Evolutionary conservation across 2,797 vertebrate species (phyloP), one percentile per base, ranked within the genome.

Genomic region (Peromyscus eremicus): DNA sequence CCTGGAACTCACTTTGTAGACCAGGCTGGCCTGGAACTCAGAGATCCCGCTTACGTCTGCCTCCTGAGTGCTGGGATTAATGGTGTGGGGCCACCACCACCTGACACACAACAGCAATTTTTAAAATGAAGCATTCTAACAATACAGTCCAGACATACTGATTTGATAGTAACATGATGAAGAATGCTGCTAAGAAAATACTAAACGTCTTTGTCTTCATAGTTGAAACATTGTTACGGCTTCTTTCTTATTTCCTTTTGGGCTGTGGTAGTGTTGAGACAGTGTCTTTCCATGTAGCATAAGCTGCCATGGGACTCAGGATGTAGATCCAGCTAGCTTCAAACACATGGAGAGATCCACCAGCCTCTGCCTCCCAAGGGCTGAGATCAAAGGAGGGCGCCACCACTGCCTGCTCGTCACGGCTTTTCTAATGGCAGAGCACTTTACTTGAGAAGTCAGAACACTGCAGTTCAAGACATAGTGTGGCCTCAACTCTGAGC

Each of bases 61-160:
- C 57, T 83, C 37, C 7, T 0, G 0, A 62, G 25, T 62, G 21
- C 79, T 37, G 9, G 37, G 57, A 83, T 62, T 83, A 62, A 62
- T 29, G 57, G 37, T 0, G 0, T 82, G 80, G 52, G 13, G 52
- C 3, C 0, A 2, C 80, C 57, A 2, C 25, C 1, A 17, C 19
- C 12, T 37, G 55, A 27, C 40, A 75, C 40, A 40, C 17, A 32
- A 64, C 17, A 66, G 82, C 60, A 46, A 46, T 46, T 84, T 46
- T 68, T 68, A 68, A 68, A 68, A 66, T 68, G 40, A 68, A 85
- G 34, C 62, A 68, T 64, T 68, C 60, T 66, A 85, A n/a, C 29
- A 68, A 85, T 68, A 66, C 83, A 68, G 23, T 34, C 43, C 62
- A 23, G 19, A 49, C 40, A 34, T 21, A n/a, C 32, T 5, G 64